Conservation (phyloP, 1,140 invertebrate genomes). For the Bombus terrestris region DNA sequence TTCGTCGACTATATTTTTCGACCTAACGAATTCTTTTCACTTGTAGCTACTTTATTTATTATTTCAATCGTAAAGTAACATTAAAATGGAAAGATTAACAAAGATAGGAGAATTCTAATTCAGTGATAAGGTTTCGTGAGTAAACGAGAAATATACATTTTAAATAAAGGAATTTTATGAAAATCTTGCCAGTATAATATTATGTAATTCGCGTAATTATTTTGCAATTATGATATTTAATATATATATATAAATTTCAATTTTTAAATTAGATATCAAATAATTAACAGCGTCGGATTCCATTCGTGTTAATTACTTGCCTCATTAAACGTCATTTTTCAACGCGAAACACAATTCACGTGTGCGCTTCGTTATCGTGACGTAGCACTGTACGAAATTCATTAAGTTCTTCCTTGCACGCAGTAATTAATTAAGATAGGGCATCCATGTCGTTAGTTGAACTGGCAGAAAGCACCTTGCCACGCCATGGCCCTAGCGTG, state of each 20-base stretch:
- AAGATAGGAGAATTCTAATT: too few relatives aligned
- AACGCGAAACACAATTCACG: conserved; percentile 9
- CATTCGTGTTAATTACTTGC: conserved; percentile 23
- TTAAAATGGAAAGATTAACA: too few relatives aligned
- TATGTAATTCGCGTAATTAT: too few relatives aligned
- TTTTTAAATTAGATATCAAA: background rate
- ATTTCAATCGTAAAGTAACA: too few relatives aligned
- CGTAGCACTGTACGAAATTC: conserved; percentile 41
- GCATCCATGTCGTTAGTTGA: background rate
- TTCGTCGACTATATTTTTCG: too few relatives aligned
- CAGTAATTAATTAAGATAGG: conserved; percentile 53
- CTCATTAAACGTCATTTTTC: conserved; percentile 38
- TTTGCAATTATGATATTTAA: too few relatives aligned
- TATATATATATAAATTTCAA: background rate
- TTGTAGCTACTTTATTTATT: too few relatives aligned
- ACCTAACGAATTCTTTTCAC: too few relatives aligned
- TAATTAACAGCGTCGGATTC: background rate
- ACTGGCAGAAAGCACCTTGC: conserved; percentile 29
- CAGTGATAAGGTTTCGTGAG: background rate
- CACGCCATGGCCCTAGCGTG: background rate
- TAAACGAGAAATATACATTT: background rate
- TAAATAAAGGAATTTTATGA: background rate
- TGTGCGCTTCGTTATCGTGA: conserved; percentile 32
- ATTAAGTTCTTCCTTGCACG: conserved; percentile 40
- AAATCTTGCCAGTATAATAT: background rate